Evolutionary conservation across 92 coral and sea anemone species (phyloP).

Genomic region (Anthopleura xanthogrammica): DNA sequence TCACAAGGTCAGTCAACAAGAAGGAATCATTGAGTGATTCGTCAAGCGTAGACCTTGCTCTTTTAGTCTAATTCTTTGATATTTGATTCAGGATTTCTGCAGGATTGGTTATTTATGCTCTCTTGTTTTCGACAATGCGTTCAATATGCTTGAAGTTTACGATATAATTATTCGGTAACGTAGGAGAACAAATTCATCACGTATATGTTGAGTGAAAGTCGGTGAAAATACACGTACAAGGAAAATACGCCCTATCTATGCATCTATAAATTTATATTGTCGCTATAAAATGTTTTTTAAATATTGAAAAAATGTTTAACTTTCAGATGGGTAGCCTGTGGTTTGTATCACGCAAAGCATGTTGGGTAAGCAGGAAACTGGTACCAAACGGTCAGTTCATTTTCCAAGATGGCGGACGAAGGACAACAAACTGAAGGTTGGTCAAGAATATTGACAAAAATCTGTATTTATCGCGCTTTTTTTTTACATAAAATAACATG

Average conservation of each 20-base stretch:
- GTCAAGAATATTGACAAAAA: not conserved
- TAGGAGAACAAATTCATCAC: not conserved
- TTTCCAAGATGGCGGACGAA: slow-evolving; percentile 42
- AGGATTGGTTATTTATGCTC: too few relatives aligned
- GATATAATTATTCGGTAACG: too few relatives aligned
- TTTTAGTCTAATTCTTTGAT: too few relatives aligned
- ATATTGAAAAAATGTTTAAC: too few relatives aligned
- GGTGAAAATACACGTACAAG: too few relatives aligned
- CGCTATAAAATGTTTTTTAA: not conserved
- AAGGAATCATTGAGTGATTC: not conserved
- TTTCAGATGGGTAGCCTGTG: slow-evolving; percentile 9
- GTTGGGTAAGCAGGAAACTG: slow-evolving; percentile 15
- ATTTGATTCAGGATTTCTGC: too few relatives aligned
- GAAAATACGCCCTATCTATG: too few relatives aligned
- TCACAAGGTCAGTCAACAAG: not conserved
- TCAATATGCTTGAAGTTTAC: too few relatives aligned
- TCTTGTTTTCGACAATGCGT: too few relatives aligned
- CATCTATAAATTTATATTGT: too few relatives aligned
- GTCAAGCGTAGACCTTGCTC: not conserved
- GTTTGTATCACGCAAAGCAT: not conserved
- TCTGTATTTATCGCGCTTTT: not conserved
- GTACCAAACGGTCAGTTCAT: slow-evolving; percentile 7
- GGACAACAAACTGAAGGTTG: slow-evolving; percentile 22
- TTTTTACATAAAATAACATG: not conserved
- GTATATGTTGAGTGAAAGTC: too few relatives aligned